Base-by-base conservation (phyloP, 1,140 invertebrate species). In the Hypothenemus hampei region DNA sequence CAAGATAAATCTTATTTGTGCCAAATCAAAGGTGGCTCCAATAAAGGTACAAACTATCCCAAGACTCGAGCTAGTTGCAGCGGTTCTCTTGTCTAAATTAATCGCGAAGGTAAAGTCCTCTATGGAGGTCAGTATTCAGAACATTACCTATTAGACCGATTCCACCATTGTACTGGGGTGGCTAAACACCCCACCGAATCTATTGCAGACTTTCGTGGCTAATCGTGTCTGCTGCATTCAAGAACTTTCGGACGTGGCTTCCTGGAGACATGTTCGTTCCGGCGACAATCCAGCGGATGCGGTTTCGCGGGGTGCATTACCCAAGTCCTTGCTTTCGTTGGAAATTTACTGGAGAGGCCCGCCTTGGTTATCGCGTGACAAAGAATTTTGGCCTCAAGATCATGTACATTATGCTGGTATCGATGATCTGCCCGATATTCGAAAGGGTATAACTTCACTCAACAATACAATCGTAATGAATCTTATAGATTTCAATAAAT, bases 261-360 rank as follows among this genome's bases (percentile, higher is more conserved):
- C 44, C 11, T 75, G 73, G 68, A 52, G 54, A 31, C 67, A 75
- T 56, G 66, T 74, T 0, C 33, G 54, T 6, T 64, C 68, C 0
- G 39, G 55, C 1, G 46, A 61, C 4, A 75, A 77, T 55, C 74
- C 74, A 0, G 72, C 73, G 1, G 73, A 76, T 61, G 47, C 69
- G 8, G 49, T 72, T 41, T 74, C 73, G 1, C 47, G 73, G 4
- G 73, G 74, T 13, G 18, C 47, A 3, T 15, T 22, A 3, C 29
- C 19, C 36, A 26, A 35, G 23, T 23, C 52, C 4, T 39, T 58
- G 11, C 16, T 37, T 31, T 3, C 3, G 1, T 7, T 36, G 1
- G 19, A 53, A 3, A 35, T 36, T 7, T 58, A 50, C 39, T 58
- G 37, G 13, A 23, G 33, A n/a, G 49, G 33, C 4, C 56, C 40